Conservation (phyloP, 1,140 invertebrate genomes). For the Galleria mellonella region DNA sequence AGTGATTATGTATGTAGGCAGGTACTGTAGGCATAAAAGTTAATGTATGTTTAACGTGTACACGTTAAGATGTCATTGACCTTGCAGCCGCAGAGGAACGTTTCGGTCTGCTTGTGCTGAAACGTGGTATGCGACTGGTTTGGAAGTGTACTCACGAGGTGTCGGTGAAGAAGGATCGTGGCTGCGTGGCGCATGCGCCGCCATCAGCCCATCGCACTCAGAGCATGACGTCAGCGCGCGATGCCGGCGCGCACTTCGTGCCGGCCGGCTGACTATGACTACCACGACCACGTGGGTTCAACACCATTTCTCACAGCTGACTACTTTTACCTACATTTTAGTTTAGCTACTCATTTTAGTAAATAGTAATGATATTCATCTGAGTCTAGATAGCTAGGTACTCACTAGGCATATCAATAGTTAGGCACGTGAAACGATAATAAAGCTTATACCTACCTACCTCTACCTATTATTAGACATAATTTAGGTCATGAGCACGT, state of each 20-base stretch:
- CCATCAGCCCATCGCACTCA: conserved; percentile 15
- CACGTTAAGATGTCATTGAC: conserved; percentile 47
- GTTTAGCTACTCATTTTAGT: too few species aligned
- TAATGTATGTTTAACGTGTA: conserved; percentile 8
- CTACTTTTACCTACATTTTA: conserved; percentile 6
- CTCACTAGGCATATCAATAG: too few species aligned
- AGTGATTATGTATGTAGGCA: too few species aligned
- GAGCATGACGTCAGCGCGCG: conserved; percentile 49
- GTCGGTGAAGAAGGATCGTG: conserved; percentile 30
- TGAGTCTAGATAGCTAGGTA: too few species aligned
- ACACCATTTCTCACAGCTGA: conserved; percentile 41
- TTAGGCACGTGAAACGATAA: too few species aligned
- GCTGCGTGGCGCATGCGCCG: conserved; percentile 22
- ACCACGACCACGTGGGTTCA: conserved; percentile 46
- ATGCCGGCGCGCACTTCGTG: conserved; percentile 22
- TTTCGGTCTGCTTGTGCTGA: conserved; percentile 59
- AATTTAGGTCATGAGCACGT: too few species aligned
- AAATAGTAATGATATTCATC: too few species aligned
- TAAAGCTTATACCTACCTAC: too few species aligned
- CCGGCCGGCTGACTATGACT: conserved; percentile 12
- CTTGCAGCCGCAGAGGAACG: conserved; percentile 32
- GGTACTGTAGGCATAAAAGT: conserved; percentile 2
- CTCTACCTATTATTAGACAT: too few species aligned
- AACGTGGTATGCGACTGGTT: conserved; percentile 65
- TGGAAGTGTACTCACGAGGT: conserved; percentile 39